A percentile compares a stretch with the other conserved stretches of the same genome.
Conservation (phyloP, 2,888 invertebrate species). For the Cheilosia urbana region DNA sequence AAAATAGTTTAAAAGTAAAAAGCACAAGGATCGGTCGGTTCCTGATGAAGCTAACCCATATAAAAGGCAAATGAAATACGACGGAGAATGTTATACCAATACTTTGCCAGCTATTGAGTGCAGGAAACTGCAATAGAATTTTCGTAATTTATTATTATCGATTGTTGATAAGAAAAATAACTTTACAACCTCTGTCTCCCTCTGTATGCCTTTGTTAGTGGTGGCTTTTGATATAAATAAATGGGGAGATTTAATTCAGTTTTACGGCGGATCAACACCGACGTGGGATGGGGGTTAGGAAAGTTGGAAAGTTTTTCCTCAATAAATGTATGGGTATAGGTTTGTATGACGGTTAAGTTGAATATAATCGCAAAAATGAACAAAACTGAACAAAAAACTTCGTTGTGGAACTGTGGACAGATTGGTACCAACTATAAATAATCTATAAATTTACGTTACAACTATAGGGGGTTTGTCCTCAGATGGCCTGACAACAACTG, state of each 20-base stretch:
- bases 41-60: background rate
- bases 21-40: background rate
- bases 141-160: conserved; percentile 60
- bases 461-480: background rate
- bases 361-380: background rate
- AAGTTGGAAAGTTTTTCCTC: background rate
- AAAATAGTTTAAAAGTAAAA: conserved; percentile 11
- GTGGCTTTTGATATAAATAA: background rate
- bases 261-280: background rate
- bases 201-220: background rate
- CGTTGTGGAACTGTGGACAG: too few species aligned
- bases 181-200: background rate
- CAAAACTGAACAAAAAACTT: too few species aligned
- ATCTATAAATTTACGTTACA: too few species aligned
- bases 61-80: background rate
- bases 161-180: conserved; percentile 45
- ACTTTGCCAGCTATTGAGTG: conserved; percentile 35
- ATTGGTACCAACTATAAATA: too few species aligned
- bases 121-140: conserved; percentile 44
- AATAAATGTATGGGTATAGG: too few species aligned
- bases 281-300: too few species aligned
- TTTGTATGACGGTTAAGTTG: background rate
- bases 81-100: conserved; percentile 5
- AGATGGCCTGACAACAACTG: too few species aligned
- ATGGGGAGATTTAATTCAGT: background rate